Conservation (phyloP, 2,797 vertebrate species). For the Danio aesculapii region DNA sequence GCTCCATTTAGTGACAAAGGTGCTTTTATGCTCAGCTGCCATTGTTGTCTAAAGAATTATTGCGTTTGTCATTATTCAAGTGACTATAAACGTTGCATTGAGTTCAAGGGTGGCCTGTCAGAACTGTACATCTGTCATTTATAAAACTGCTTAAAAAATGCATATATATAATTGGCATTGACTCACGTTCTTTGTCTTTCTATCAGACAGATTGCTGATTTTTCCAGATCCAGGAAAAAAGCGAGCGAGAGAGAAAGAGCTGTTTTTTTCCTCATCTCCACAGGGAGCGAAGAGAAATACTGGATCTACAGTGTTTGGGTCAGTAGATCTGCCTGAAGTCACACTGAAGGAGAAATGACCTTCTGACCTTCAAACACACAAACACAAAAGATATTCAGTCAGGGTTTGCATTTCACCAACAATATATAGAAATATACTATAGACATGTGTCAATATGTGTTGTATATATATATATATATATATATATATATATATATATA, state of each 20-base stretch:
- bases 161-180: neutral
- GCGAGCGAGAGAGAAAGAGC: slow-evolving; percentile 19
- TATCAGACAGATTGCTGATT: slow-evolving; percentile 9
- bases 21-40: slow-evolving; percentile 26
- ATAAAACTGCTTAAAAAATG: slow-evolving; percentile 14
- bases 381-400: slow-evolving; percentile 38
- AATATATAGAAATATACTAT: neutral
- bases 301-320: slow-evolving; percentile 62
- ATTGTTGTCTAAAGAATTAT: slow-evolving; percentile 41
- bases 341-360: slow-evolving; percentile 62
- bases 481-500: too few species aligned
- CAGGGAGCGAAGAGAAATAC: slow-evolving; percentile 58
- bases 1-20: slow-evolving; percentile 31
- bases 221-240: slow-evolving; percentile 3
- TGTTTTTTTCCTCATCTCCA: slow-evolving; percentile 40
- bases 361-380: slow-evolving; percentile 44
- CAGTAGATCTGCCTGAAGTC: slow-evolving; percentile 64
- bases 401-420: neutral
- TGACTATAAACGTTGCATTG: slow-evolving; percentile 24
- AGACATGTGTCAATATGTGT: too few species aligned
- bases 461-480: too few species aligned
- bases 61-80: slow-evolving; percentile 29
- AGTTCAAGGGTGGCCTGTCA: slow-evolving; percentile 42
- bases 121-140: slow-evolving; percentile 47
- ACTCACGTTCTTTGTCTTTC: slow-evolving; percentile 12